These are phyloP conservation scores for Drosophila navojoa DNA, from an alignment of 1,140 invertebrate genomes.

Conservation along the genomic window DNA sequence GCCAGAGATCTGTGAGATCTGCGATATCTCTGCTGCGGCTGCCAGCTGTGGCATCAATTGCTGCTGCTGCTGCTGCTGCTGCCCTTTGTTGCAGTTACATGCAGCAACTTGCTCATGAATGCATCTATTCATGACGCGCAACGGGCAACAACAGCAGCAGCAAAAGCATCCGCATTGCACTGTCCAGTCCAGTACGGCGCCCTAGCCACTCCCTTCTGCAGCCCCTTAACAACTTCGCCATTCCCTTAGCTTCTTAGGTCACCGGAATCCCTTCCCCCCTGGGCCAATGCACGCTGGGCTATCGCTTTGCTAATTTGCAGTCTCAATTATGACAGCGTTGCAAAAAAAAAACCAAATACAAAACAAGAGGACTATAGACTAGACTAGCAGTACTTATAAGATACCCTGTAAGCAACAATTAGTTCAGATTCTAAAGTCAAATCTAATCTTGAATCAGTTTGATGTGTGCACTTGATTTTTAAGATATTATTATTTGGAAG, in stretches of 20 bases:
- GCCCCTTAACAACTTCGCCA: not conserved
- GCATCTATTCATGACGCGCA: slow-evolving; percentile 52
- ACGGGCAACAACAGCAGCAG: slow-evolving; percentile 1
- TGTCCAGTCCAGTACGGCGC: not conserved
- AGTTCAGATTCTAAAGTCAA: not conserved
- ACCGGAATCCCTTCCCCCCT: slow-evolving; percentile 21
- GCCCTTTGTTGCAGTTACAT: slow-evolving; percentile 40
- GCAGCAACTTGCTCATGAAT: slow-evolving; percentile 38
- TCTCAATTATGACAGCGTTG: slow-evolving; percentile 50
- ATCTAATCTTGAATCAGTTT: too few relatives aligned
- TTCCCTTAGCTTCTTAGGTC: slow-evolving; percentile 9
- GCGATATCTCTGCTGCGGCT: not conserved
- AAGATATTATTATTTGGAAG: too few relatives aligned
- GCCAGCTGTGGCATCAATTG: slow-evolving; percentile 44
- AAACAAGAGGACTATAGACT: not conserved
- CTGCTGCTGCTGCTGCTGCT: slow-evolving; percentile 39
- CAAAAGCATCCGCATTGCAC: slow-evolving; percentile 41
- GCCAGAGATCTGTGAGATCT: slow-evolving; percentile 16
- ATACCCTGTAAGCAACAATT: not conserved
- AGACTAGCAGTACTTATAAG: not conserved
- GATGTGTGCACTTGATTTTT: too few relatives aligned
- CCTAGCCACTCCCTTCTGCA: not conserved
- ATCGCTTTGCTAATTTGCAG: slow-evolving; percentile 45
- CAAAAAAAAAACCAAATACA: slow-evolving; percentile 17
- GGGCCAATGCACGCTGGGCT: not conserved